Conservation (phyloP, 2,797 vertebrate species). For the Acanthis flammea region DNA sequence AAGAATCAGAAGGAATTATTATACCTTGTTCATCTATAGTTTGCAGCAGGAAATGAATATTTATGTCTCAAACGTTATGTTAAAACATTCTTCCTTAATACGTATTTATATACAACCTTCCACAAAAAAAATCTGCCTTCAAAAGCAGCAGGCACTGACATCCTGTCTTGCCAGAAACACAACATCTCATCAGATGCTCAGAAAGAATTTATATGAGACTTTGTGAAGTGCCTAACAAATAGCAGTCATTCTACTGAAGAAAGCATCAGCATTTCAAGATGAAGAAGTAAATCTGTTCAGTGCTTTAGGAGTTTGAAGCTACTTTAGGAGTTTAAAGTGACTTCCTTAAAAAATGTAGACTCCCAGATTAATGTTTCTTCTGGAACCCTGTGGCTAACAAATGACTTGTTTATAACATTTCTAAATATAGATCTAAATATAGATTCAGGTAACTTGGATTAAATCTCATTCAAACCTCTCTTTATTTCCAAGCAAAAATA, state of each 20-base stretch:
- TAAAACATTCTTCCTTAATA: slow-evolving; percentile 66
- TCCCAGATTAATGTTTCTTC: slow-evolving; percentile 2
- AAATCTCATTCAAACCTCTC: neutral
- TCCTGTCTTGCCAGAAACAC: slow-evolving; percentile 44
- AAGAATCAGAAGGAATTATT: slow-evolving; percentile 34
- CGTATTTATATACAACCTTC: slow-evolving; percentile 64
- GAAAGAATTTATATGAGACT: slow-evolving; percentile 48
- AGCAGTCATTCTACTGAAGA: slow-evolving; percentile 53
- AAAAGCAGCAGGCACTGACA: slow-evolving; percentile 62
- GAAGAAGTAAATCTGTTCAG: slow-evolving; percentile 62
- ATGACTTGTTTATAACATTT: slow-evolving; percentile 54
- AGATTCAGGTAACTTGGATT: slow-evolving; percentile 33
- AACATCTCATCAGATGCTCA: slow-evolving; percentile 55
- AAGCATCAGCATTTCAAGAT: slow-evolving; percentile 53
- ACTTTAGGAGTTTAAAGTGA: slow-evolving; percentile 49
- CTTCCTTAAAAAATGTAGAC: slow-evolving; percentile 43
- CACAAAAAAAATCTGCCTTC: slow-evolving; percentile 60
- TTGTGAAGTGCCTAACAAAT: slow-evolving; percentile 64
- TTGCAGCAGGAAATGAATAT: slow-evolving; percentile 62
- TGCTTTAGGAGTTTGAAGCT: slow-evolving; percentile 56
- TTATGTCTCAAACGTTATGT: slow-evolving; percentile 62
- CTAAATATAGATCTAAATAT: slow-evolving; percentile 56
- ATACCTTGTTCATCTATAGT: slow-evolving; percentile 51
- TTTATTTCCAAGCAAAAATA: slow-evolving; percentile 8
- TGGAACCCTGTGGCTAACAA: slow-evolving; percentile 56